Conservation (phyloP, 2,888 invertebrate species). For the Trichopoda pennipes region DNA sequence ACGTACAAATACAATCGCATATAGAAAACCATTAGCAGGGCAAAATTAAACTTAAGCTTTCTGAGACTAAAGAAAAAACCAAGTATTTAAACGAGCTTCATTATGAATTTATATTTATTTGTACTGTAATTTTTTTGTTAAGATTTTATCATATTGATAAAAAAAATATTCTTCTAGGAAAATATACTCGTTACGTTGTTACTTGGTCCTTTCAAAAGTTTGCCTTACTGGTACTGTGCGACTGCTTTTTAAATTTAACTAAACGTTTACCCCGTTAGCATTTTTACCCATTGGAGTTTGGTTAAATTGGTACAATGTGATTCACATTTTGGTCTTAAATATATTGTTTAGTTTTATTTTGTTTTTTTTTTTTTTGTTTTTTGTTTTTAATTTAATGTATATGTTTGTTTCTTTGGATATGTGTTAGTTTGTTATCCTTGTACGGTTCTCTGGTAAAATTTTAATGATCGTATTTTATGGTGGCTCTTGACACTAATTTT, state of each 20-base stretch:
- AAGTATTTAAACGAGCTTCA: slow-evolving; percentile 1
- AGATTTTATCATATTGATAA: slow-evolving; percentile 59
- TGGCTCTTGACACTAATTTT: slow-evolving; percentile 64
- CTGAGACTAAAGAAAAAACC: slow-evolving; percentile 2
- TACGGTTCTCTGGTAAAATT: slow-evolving; percentile 45
- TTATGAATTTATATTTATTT: slow-evolving; percentile 19
- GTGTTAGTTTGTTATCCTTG: too few relatives aligned
- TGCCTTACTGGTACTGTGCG: slow-evolving; percentile 20
- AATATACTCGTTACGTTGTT: slow-evolving; percentile 26
- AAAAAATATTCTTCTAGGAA: slow-evolving; percentile 22
- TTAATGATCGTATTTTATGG: slow-evolving; percentile 66
- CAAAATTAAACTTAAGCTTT: slow-evolving; percentile 47
- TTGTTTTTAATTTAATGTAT: not conserved
- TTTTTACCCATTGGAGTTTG: slow-evolving; percentile 55
- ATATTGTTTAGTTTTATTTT: slow-evolving; percentile 36
- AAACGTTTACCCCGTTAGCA: slow-evolving; percentile 52
- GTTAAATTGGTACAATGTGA: slow-evolving; percentile 58
- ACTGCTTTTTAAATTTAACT: slow-evolving; percentile 53
- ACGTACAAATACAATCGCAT: not conserved
- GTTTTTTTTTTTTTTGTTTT: slow-evolving; percentile 15
- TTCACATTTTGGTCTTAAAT: slow-evolving; percentile 46
- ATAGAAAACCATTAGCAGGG: slow-evolving; percentile 42
- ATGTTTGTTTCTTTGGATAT: too few relatives aligned
- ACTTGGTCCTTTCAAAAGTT: slow-evolving; percentile 6
- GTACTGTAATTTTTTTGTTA: not conserved